phyloP scores from a whole-genome alignment of 2,888 invertebrate species.

The Agrypnus murinus region DNA sequence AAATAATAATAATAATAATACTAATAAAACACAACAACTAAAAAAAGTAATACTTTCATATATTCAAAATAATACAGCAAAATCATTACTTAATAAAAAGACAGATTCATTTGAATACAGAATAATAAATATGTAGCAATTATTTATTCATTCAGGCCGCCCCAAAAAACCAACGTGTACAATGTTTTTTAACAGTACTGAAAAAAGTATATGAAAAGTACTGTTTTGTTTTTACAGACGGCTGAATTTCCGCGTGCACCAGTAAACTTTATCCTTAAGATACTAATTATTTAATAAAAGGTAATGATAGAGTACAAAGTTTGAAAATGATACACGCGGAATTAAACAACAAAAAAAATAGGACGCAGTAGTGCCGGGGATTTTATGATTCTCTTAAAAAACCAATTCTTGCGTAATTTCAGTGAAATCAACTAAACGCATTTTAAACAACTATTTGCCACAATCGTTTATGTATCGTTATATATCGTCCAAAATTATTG shows the following conservation, averaged over 20 bases:
- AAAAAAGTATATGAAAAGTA: not conserved
- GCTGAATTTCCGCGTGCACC: conserved; percentile 59
- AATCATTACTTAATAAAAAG: conserved; percentile 34
- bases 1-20: conserved; percentile 18
- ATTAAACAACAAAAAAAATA: conserved; percentile 43
- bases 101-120: conserved; percentile 13
- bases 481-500: too few relatives aligned
- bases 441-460: conserved; percentile 31
- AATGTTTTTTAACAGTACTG: not conserved
- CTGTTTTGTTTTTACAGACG: conserved; percentile 22
- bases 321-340: conserved; percentile 61
- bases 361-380: not conserved
- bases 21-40: conserved; percentile 6
- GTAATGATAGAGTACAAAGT: conserved; percentile 51
- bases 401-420: conserved; percentile 12
- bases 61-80: conserved; percentile 41
- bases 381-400: conserved; percentile 4
- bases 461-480: too few relatives aligned
- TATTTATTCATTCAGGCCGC: conserved; percentile 17
- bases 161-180: not conserved
- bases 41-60: conserved; percentile 41
- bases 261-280: conserved; percentile 60
- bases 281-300: conserved; percentile 14
- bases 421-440: conserved; percentile 42
- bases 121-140: conserved; percentile 37